Conservation (phyloP, 2,888 invertebrate species). For the Stenichneumon culpator region DNA sequence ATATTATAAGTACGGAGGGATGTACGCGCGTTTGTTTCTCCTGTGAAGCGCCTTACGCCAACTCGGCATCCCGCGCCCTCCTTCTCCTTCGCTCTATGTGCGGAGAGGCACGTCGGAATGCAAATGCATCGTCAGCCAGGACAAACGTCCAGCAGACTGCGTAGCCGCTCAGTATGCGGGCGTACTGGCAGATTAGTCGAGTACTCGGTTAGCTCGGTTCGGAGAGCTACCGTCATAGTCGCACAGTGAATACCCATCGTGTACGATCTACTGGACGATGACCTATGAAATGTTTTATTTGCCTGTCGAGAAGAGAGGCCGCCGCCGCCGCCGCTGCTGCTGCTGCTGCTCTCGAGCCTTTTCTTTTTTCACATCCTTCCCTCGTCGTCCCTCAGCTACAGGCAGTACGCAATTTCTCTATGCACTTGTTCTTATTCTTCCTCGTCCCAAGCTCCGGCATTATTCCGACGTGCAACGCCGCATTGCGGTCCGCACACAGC, state of each 20-base stretch:
- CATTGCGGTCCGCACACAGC: conserved; percentile 19
- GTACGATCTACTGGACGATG: conserved; percentile 32
- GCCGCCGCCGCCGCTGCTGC: neutral
- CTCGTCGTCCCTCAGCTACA: neutral
- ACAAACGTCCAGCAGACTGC: conserved; percentile 62
- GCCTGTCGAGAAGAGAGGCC: conserved; percentile 22
- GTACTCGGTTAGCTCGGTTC: conserved; percentile 47
- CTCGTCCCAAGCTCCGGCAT: conserved; percentile 13
- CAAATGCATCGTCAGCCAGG: conserved; percentile 66
- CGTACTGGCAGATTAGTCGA: conserved; percentile 69
- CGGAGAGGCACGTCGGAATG: conserved; percentile 54
- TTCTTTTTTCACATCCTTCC: conserved; percentile 33
- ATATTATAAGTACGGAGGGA: conserved; percentile 11
- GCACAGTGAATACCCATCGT: conserved; percentile 22
- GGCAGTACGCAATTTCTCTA: conserved; percentile 35
- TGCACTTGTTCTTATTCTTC: conserved; percentile 35
- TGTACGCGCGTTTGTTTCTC: conserved; percentile 33
- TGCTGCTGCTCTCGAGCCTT: neutral
- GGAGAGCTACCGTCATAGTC: conserved; percentile 28
- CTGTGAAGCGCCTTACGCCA: conserved; percentile 46
- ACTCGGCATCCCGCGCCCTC: neutral
- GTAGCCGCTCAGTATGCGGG: conserved; percentile 68
- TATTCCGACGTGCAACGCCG: conserved; percentile 32
- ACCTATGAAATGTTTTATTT: conserved; percentile 60
- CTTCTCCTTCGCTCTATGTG: neutral